Evolutionary conservation across 2,888 invertebrate species (phyloP), one percentile per base, ranked within the genome.

Genomic region (Aphodius sticticus): DNA sequence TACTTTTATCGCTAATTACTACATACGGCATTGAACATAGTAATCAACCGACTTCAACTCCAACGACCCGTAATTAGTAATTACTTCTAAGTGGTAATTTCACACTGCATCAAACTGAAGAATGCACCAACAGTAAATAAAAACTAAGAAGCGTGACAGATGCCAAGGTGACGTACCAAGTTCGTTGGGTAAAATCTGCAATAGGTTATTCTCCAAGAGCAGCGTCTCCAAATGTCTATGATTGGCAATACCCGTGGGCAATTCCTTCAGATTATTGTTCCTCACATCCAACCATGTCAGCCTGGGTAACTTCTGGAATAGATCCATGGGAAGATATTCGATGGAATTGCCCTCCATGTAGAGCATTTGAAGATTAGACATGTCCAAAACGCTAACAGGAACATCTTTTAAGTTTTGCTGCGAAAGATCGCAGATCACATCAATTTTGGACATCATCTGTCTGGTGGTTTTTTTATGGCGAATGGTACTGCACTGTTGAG

Each of bases 231-330:
- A 89, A 82, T 86, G 87, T 76, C 86, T 86, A 83, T 94, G 94
- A 82, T 91, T 87, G 81, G 91, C 91, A 16, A 94, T 90, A 2
- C 90, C 89, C 81, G 85, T 87, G 1, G 94, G 94, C 77, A 95
- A 87, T 14, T 87, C 88, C 5, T 86, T 88, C 9, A 95, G 85
- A 78, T 89, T 85, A 86, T 95, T 95, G 81, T 92, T 91, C 83
- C 94, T 90, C 7, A 94, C 85, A 85, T 94, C 94, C 7, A 94
- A 86, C 92, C 93, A 94, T 86, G 90, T 91, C 1, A 94, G 89
- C 84, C 88, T 88, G 7, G 90, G 91, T 15, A 94, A 86, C 69
- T 87, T 88, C 16, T 88, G 87, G 84, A 94, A 94, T 77, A 94
- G 89, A 83, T 92, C 90, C 1, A 91, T 90, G 0, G 93, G 92